Conservation (phyloP, 2,113 vertebrate species). For the Azemiops feae region DNA sequence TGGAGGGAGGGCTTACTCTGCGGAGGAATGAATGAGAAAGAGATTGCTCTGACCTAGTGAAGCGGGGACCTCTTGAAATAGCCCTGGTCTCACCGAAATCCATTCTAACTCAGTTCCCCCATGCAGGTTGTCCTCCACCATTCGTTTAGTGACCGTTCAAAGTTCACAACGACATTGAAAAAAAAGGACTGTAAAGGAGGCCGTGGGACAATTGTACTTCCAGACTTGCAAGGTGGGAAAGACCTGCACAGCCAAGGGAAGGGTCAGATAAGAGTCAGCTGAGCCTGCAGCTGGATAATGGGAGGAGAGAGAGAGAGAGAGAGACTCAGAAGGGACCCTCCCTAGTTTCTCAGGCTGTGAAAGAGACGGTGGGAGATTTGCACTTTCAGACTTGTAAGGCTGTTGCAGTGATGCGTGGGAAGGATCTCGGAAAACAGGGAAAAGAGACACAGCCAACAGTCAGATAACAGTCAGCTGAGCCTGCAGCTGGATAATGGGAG, state of each 20-base stretch:
- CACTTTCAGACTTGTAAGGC: background rate
- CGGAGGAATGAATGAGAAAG: background rate
- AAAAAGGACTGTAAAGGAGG: no score
- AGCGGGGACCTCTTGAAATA: background rate
- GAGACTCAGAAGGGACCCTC: background rate
- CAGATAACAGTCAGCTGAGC: no score
- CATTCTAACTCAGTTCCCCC: background rate
- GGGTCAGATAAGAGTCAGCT: background rate
- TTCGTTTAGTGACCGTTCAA: background rate
- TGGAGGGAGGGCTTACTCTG: background rate
- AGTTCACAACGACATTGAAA: no score
- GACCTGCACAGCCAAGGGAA: background rate
- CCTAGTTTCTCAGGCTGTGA: background rate
- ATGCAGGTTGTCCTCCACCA: background rate
- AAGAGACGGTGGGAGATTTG: rapidly evolving
- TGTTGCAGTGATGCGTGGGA: no score
- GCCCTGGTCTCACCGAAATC: background rate
- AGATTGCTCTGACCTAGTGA: background rate
- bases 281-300: background rate
- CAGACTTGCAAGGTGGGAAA: background rate
- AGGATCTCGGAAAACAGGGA: no score
- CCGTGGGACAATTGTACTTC: background rate
- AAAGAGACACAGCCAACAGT: no score
- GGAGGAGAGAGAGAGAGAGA: no score
- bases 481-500: no score